phyloP scores from a whole-genome alignment of 2,797 vertebrate species.

The Myotis findleyi region DNA sequence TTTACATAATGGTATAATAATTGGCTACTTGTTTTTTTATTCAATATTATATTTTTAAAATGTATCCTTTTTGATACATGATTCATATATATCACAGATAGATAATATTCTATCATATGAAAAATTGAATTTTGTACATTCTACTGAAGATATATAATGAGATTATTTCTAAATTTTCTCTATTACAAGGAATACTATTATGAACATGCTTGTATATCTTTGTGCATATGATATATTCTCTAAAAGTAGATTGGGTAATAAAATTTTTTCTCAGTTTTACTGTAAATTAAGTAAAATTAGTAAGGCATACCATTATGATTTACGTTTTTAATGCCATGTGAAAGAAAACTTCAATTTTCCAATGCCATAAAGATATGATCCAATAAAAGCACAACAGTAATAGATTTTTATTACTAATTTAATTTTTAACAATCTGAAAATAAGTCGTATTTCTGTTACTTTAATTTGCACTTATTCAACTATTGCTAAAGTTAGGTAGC shows the following conservation, averaged over 20 bases:
- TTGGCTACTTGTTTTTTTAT: not conserved
- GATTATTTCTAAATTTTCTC: not conserved
- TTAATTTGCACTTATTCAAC: constrained; percentile 1
- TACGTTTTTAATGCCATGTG: not conserved
- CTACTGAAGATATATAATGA: not conserved
- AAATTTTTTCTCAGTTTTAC: not conserved
- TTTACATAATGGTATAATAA: not conserved
- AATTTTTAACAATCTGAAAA: constrained; percentile 20
- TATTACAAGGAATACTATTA: not conserved
- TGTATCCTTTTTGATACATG: not conserved
- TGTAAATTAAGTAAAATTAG: constrained; percentile 1
- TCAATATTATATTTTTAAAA: not conserved
- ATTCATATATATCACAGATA: not conserved
- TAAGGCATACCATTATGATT: not conserved
- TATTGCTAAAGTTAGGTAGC: not conserved
- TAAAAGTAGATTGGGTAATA: not conserved
- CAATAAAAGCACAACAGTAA: not conserved
- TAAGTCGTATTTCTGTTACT: not conserved
- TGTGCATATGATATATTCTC: not conserved
- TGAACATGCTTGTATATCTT: not conserved
- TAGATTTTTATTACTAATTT: not conserved
- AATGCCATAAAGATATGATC: not conserved
- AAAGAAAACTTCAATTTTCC: not conserved
- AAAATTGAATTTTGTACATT: not conserved
- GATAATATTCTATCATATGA: not conserved